Base-by-base conservation (phyloP, 2,888 invertebrate species). In the Anagyrus pseudococci region DNA sequence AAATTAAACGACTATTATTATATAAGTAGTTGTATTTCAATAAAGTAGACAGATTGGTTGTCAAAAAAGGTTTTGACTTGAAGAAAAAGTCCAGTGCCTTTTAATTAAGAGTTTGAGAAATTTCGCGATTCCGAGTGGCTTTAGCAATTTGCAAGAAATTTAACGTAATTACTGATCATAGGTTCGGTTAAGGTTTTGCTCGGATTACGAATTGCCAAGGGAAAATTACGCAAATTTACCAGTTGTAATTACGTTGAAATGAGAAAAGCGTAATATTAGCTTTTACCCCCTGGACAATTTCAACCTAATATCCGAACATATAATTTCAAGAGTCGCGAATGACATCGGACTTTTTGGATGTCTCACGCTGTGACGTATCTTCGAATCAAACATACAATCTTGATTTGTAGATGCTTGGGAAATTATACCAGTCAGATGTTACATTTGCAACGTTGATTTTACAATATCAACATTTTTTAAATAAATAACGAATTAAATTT, bases 251-350 rank as follows among this genome's bases (percentile, higher is more conserved):
- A 64, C 48, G 29, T 25, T 37, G 37, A 64, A 60, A 60, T 60
- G 57, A 64, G 60, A 57, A 64, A 64, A 64, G 50, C 57, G 44
- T 64, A 60, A 59, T 64, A 64, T 60, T 57, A 64, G 60, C 26
- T 60, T 56, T 54, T 53, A 57, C 23, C 37, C 26, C 25, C 44
- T 25, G 57, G 52, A 59, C 64, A 63, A 63, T 57, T 60, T 48
- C 53, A 48, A 41, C 40, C 57, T 53, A 53, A 60, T 57, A 57
- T 46, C 47, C 40, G 33, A 57, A 60, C 56, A 26, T 48, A 23
- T 54, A 60, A 64, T 64, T 60, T 64, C 22, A n/a, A 25, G 15
- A 8, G 25, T 29, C n/a, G n/a, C 25, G 19, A 57, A 57, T 58
- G 49, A 57, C 48, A 60, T 57, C 48, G 44, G 20, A 22, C 33